Evolutionary conservation across 2,797 vertebrate species (phyloP), one percentile per base, ranked within the genome.

Genomic region (Morus bassanus): DNA sequence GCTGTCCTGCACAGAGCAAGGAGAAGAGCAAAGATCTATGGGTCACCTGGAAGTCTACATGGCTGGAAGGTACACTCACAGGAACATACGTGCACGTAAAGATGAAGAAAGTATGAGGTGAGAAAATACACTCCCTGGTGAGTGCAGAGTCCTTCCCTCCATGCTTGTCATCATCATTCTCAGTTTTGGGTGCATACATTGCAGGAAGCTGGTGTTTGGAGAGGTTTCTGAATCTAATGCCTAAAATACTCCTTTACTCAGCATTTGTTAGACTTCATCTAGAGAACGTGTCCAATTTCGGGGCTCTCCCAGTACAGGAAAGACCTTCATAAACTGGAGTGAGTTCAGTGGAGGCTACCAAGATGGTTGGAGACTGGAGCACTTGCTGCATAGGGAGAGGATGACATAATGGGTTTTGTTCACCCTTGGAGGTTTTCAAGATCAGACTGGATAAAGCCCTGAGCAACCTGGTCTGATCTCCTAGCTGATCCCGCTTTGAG

Each of bases 61-160:
- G 9, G 6, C 35, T 83, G 61, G 22, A 68, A 61, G 9, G 8
- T 30, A 17, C 25, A 24, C 6, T 27, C 56, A 27, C 0, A 15
- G 37, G 5, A 30, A n/a, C 0, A 3, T 18, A 59, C 63, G 7
- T 41, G 30, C 15, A 31, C 0, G 2, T 6, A 19, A 78, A 48
- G 31, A 17, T 73, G 13, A 31, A 61, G 19, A 48, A 67, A 53
- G 5, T 21, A 57, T 6, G 37, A 73, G n/a, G 17, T 39, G 2
- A 69, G 82, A n/a, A 81, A 60, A 73, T 39, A 35, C 5, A 22
- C 13, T 18, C 18, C 31, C 22, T 39, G 24, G 4, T 9, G 14
- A 65, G 21, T 9, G 8, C 22, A 25, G 37, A 53, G 41, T 23
- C 65, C 39, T 76, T 19, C 33, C 14, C 13, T 83, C 43, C 8